Evolutionary conservation across 2,888 invertebrate species (phyloP).

Genomic region (Cephus runcator): DNA sequence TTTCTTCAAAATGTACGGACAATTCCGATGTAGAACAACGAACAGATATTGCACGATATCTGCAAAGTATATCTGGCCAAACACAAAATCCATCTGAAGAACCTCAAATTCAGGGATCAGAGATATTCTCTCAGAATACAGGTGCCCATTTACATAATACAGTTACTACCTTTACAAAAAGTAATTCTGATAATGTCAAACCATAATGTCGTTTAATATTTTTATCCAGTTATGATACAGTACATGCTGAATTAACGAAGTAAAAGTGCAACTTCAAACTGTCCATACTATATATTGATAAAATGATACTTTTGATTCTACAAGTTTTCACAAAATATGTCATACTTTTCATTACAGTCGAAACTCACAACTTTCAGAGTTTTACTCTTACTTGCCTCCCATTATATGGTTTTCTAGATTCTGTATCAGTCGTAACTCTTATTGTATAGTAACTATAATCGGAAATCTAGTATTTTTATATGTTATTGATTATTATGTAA

Average conservation of each 20-base stretch:
- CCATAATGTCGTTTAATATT: background rate
- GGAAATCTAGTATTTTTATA: constrained; percentile 30
- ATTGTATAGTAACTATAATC: constrained; percentile 18
- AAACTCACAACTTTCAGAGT: background rate
- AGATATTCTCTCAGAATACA: background rate
- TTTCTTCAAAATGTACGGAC: background rate
- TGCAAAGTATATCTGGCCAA: background rate
- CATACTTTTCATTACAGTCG: background rate
- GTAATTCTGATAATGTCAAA: background rate
- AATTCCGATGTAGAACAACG: background rate
- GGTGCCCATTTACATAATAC: background rate
- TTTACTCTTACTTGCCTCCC: background rate
- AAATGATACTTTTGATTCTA: background rate
- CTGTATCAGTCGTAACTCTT: constrained; percentile 2
- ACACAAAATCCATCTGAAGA: background rate
- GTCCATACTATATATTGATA: background rate
- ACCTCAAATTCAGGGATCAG: background rate
- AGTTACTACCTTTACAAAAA: background rate
- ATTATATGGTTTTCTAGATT: background rate
- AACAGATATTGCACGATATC: background rate
- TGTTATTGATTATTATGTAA: constrained; percentile 27
- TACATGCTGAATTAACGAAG: background rate
- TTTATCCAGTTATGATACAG: background rate
- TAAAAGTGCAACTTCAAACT: background rate
- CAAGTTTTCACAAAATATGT: background rate